These are phyloP conservation scores for Euglossa dilemma DNA, from an alignment of 1,140 invertebrate genomes.

Conservation along the genomic window DNA sequence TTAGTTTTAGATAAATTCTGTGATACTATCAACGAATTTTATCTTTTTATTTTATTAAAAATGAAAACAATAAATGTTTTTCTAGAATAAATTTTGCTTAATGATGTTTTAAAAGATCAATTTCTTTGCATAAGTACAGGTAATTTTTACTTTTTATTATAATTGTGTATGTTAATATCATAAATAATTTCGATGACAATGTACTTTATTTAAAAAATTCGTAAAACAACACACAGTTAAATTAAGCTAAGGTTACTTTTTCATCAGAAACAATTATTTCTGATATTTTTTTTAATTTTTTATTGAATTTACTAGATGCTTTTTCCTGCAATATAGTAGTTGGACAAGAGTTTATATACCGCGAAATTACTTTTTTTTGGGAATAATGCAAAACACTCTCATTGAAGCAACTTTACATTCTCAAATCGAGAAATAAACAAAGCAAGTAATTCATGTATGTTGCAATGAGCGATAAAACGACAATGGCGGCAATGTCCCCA, in stretches of 20 bases:
- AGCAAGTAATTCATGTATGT: slow-evolving; percentile 41
- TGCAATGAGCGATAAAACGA: slow-evolving; percentile 76
- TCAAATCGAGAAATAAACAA: neutral
- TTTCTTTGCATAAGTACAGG: neutral
- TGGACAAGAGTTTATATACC: slow-evolving; percentile 71
- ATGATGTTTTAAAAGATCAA: neutral
- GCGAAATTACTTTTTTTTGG: slow-evolving; percentile 77
- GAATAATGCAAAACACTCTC: slow-evolving; percentile 33
- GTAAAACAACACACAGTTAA: neutral
- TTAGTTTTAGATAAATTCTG: slow-evolving; percentile 18
- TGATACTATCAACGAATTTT: slow-evolving; percentile 6
- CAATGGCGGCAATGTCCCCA: slow-evolving; percentile 80
- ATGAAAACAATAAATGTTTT: slow-evolving; percentile 31
- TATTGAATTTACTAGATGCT: slow-evolving; percentile 76
- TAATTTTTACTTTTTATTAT: neutral
- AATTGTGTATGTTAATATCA: neutral
- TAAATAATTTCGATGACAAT: neutral
- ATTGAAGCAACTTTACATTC: neutral
- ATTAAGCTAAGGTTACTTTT: slow-evolving; percentile 66
- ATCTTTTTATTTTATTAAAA: neutral
- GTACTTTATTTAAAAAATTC: neutral
- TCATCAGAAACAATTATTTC: slow-evolving; percentile 67
- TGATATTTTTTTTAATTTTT: slow-evolving; percentile 78
- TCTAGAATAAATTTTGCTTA: slow-evolving; percentile 1
- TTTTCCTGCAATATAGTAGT: slow-evolving; percentile 71